Conservation (phyloP, 2,888 invertebrate species). For the Cataglyphis altisquamis region DNA sequence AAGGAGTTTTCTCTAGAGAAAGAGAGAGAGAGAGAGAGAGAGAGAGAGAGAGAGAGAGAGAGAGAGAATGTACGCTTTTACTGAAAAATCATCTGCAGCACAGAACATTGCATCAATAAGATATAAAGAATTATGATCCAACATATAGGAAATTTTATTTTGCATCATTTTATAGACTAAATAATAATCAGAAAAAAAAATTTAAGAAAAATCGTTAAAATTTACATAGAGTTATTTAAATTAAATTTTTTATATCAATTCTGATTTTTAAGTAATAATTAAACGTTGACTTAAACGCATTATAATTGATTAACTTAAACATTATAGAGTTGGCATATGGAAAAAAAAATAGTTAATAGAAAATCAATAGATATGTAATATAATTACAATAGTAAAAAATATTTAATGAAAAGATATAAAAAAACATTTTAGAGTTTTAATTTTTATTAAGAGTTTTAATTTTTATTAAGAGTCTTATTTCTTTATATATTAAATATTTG, state of each 20-base stretch:
- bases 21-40: too few species aligned
- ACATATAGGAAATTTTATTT: background rate
- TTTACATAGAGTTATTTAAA: background rate
- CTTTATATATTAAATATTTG: background rate
- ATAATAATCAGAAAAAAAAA: background rate
- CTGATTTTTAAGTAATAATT: background rate
- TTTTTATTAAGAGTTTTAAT: constrained; percentile 8
- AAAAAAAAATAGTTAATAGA: background rate
- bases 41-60: too few species aligned
- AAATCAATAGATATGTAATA: background rate
- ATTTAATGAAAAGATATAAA: constrained; percentile 8
- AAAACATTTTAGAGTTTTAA: constrained; percentile 10
- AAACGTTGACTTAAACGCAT: background rate
- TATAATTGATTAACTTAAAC: background rate
- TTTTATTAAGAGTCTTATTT: background rate
- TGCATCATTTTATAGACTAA: background rate
- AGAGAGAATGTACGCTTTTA: background rate
- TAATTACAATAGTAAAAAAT: background rate
- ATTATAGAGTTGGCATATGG: background rate
- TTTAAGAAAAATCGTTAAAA: background rate
- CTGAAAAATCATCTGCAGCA: background rate
- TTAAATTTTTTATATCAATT: background rate
- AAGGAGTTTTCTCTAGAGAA: constrained; percentile 25
- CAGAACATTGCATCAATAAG: too few species aligned
- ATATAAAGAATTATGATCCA: background rate